Evolutionary conservation across 2,113 vertebrate genomes (phyloP), one percentile per base, ranked within the genome.

Genomic region (Carettochelys insculpta): DNA sequence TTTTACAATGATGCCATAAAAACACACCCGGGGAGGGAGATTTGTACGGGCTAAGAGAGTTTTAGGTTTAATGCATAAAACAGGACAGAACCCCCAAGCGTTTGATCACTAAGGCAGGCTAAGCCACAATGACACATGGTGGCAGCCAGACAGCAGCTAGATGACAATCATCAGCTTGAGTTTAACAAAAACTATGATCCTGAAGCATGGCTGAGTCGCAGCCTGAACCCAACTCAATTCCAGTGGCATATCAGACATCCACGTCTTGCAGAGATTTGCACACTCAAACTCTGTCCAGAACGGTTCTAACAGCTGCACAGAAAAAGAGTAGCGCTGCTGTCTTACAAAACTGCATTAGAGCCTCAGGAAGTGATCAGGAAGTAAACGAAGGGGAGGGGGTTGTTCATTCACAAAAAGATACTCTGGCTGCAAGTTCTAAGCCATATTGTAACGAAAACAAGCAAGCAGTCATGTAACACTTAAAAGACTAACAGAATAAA

Each of bases 21-120:
- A 31, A 92, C 51, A 34, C 3, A 1, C 1, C 0, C 11, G 22
- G 47, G 2, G 84, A 53, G 51, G 19, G 51, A 34, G 19, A 43
- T 52, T 94, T 94, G 83, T 11, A 25, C 80, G 80, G 85, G 76
- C 53, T 87, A 1, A 3, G 17, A 6, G 31, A 61, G 29, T 47
- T 58, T 92, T 87, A 84, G 86, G 51, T 86, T 93, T 88, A 77
- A 84, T 77, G 31, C 86, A 75, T 45, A 50, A 95, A 88, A 88
- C 86, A 92, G 88, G 95, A 80, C 79, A 92, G 88, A 96, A 80
- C 79, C 85, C 8, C 85, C 82, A 2, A 86, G 71, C 78, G 48
- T 92, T 81, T 53, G 77, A 71, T 89, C 52, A 73, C 11, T 1
- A 1, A 6, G 58, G 75, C 94, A 92, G 71, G 45, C 87, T 73